Base-by-base conservation (phyloP, 2,888 invertebrate genomes). In the Chorisops tibialis region DNA sequence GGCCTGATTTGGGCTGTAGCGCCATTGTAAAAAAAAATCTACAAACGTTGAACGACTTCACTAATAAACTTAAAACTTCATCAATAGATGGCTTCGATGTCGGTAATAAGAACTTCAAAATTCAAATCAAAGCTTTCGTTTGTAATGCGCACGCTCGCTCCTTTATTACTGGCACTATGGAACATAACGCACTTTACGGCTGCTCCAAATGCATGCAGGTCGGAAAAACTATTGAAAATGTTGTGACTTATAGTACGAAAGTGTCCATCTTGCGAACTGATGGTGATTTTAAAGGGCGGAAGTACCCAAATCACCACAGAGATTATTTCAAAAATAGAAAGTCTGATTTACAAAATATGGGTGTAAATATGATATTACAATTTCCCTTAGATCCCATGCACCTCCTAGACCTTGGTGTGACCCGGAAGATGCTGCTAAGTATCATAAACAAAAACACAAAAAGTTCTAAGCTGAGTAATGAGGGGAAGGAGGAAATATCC, bases 141-240 rank as follows among this genome's bases (percentile, higher is more conserved):
- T 62, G 62, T 19, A 56, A 62, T 43, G 37, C 62, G 30, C 62
- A 56, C 5, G 62, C 62, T 16, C 7, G 37, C 3, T 19, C 45
- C 5, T 58, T 60, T 50, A 19, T 59, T 21, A 22, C 38, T n/a
- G 24, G 43, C 4, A 58, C 49, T 3, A 30, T 59, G 3, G 58
- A 49, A 3, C 62, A 62, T 16, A 62, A 56, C 39, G 30, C 62
- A 5, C 22, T 58, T 11, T 5, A 58, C 18, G 62, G 62, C 3
- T 62, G 56, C 16, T 37, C 21, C 24, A 56, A 56, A 48, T 62
- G 62, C 18, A 38, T 21, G 2, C 56, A 62, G 21, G 12, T 56
- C 12, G 48, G 58, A 52, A 50, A 50, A 38, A 61, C 14, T 38
- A 43, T 61, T 24, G 16, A 59, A 24, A 41, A 38, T 30, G 30